Evolutionary conservation across 2,888 invertebrate species (phyloP).

Genomic region (Gisinianus flammeolus): DNA sequence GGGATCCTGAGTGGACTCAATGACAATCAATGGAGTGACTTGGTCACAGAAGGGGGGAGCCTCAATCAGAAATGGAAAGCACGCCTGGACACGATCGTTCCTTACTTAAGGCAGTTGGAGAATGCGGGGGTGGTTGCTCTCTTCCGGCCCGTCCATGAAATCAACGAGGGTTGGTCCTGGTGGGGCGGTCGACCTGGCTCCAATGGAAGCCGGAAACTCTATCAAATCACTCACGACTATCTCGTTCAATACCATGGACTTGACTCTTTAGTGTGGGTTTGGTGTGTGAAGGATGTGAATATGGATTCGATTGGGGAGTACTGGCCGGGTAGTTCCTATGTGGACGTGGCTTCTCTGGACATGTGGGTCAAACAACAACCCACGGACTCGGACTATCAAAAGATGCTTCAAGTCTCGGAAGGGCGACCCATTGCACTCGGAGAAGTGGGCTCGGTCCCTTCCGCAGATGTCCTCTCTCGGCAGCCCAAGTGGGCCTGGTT

Average conservation of each 20-base stretch:
- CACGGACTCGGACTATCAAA: conserved; percentile 43
- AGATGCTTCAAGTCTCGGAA: conserved; percentile 45
- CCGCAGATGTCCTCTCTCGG: conserved; percentile 42
- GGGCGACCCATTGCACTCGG: conserved; percentile 52
- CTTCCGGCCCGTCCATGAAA: conserved; percentile 50
- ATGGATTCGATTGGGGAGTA: conserved; percentile 47
- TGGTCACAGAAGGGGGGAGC: conserved; percentile 42
- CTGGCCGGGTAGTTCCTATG: conserved; percentile 48
- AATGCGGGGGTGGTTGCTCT: conserved; percentile 48
- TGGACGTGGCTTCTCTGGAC: conserved; percentile 49
- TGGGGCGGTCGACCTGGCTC: conserved; percentile 52
- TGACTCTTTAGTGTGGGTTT: conserved; percentile 47
- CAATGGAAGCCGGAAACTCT: conserved; percentile 46
- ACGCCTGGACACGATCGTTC: conserved; percentile 49
- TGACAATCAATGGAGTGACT: conserved; percentile 48
- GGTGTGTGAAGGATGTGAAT: conserved; percentile 51
- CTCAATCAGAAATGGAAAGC: conserved; percentile 48
- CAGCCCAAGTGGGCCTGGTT: conserved; percentile 51
- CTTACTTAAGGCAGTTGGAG: conserved; percentile 47
- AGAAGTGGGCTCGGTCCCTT: conserved; percentile 48
- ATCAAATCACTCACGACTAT: conserved; percentile 51
- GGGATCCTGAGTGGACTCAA: conserved; percentile 42
- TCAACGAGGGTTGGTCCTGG: conserved; percentile 54
- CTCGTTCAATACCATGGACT: conserved; percentile 41
- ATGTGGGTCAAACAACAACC: conserved; percentile 46